phyloP scores from a whole-genome alignment of 2,888 invertebrate genomes.

The Orthosia incerta region DNA sequence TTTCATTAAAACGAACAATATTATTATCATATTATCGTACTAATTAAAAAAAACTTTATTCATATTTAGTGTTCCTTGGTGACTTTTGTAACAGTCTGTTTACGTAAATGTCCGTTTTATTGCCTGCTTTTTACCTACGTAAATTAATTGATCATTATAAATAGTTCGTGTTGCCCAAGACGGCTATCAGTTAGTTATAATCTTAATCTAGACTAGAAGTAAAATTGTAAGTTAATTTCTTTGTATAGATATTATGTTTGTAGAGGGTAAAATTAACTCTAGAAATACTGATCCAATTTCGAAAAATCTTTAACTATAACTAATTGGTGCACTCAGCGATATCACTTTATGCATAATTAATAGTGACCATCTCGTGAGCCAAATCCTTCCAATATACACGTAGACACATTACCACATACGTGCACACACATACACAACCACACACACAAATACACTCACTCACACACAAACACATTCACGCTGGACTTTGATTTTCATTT shows the following conservation, averaged over 20 bases:
- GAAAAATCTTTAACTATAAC: no score
- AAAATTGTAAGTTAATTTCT: neutral
- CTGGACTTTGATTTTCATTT: no score
- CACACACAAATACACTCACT: no score
- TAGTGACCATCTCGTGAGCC: no score
- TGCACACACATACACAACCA: no score
- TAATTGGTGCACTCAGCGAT: no score
- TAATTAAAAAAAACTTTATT: conserved; percentile 68
- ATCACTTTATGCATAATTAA: no score
- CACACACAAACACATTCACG: no score
- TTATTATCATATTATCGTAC: conserved; percentile 70
- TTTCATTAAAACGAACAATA: conserved; percentile 70
- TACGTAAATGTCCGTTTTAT: neutral
- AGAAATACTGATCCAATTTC: neutral
- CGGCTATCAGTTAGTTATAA: neutral
- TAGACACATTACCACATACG: no score
- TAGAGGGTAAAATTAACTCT: neutral
- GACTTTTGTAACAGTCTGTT: neutral
- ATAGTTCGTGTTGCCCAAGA: neutral
- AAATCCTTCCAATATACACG: no score
- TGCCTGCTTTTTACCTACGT: neutral
- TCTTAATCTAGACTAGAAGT: neutral
- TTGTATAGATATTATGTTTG: neutral
- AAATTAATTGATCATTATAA: neutral
- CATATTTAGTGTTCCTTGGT: conserved; percentile 57